These are phyloP conservation scores for Sarcophaga subvicina DNA, from an alignment of 2,888 invertebrate genomes.

Conservation along the genomic window DNA sequence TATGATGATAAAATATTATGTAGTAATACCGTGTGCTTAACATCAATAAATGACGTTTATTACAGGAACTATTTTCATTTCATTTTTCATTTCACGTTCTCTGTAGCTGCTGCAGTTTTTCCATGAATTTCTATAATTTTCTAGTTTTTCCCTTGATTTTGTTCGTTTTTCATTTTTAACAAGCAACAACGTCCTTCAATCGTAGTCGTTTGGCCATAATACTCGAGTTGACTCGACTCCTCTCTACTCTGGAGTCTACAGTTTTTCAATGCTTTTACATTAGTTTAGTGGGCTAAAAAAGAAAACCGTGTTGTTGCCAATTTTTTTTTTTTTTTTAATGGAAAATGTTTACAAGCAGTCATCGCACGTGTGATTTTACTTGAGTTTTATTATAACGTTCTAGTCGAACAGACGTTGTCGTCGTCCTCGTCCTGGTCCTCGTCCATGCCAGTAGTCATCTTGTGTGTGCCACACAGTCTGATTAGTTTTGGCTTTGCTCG, in stretches of 20 bases:
- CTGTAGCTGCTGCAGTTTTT: not conserved
- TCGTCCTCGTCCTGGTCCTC: constrained; percentile 10
- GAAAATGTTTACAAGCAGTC: constrained; percentile 58
- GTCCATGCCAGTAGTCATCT: constrained; percentile 20
- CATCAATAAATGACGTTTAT: constrained; percentile 63
- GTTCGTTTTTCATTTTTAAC: not conserved
- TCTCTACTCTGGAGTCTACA: not conserved
- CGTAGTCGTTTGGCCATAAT: constrained; percentile 50
- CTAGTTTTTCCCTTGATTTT: constrained; percentile 18
- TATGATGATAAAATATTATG: constrained; percentile 50
- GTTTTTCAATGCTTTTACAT: constrained; percentile 17
- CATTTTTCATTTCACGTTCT: not conserved
- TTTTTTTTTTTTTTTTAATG: constrained; percentile 33
- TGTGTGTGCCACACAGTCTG: constrained; percentile 44
- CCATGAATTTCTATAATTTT: not conserved
- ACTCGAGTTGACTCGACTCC: constrained; percentile 4
- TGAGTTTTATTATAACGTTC: constrained; percentile 37
- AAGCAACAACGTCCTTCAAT: constrained; percentile 49
- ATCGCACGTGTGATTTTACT: constrained; percentile 59
- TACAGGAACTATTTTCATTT: constrained; percentile 35
- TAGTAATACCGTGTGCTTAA: constrained; percentile 62
- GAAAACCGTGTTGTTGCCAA: constrained; percentile 39
- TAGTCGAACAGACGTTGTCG: constrained; percentile 21
- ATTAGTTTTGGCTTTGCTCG: constrained; percentile 60
- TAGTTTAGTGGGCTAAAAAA: not conserved